Evolutionary conservation across 2,888 invertebrate species (phyloP).

Genomic region (Atethmia centrago): DNA sequence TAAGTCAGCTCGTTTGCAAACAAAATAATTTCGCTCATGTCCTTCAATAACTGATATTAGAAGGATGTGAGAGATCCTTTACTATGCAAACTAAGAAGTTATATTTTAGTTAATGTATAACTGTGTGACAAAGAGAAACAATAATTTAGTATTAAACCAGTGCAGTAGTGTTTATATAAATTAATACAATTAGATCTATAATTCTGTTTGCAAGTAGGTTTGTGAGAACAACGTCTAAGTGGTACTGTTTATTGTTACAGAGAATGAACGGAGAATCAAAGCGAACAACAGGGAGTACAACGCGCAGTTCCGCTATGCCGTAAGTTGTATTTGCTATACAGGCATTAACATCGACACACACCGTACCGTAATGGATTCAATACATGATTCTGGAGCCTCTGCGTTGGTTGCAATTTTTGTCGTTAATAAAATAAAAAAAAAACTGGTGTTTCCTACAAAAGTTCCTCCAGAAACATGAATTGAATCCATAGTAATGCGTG

Average conservation of each 20-base stretch:
- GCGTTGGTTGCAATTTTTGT: no score
- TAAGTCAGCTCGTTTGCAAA: constrained; percentile 30
- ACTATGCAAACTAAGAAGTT: constrained; percentile 1
- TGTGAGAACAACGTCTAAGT: constrained; percentile 53
- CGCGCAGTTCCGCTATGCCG: constrained; percentile 99
- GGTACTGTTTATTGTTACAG: constrained; percentile 92
- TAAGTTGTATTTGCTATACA: constrained; percentile 91
- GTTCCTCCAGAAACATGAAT: no score
- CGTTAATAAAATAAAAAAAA: no score
- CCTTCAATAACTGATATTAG: constrained; percentile 1
- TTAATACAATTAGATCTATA: constrained; percentile 57
- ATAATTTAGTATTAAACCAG: constrained; percentile 41
- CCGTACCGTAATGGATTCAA: no score
- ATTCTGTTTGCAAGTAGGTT: constrained; percentile 53
- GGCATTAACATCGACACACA: no score
- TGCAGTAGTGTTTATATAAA: constrained; percentile 47
- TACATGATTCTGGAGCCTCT: no score
- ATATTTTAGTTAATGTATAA: not conserved
- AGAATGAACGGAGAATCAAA: constrained; percentile 98
- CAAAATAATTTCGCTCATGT: constrained; percentile 37
- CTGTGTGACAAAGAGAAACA: constrained; percentile 41
- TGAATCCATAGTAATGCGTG: no score
- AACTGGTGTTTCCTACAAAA: no score
- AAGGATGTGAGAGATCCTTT: not conserved
- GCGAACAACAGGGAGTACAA: constrained; percentile 99